Evolutionary conservation across 2,797 vertebrate genomes (phyloP), one percentile per base, ranked within the genome.

Genomic region (Enteromius radiatus): DNA sequence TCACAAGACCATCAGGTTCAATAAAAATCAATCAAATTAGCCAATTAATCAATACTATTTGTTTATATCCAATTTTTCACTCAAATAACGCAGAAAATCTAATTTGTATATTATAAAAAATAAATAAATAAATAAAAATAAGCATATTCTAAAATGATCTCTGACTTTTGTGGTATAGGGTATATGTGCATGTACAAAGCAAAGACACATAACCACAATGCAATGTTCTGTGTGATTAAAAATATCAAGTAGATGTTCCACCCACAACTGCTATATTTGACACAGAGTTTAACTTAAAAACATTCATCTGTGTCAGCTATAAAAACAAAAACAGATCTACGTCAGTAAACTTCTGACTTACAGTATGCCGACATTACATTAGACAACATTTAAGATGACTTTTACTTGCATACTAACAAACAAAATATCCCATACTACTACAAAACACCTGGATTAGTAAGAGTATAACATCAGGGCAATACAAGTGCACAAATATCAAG

Each of bases 321-420:
- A 9, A 41, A 41, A 28, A 33, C n/a, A 71, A 80, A 59, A 47
- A 15, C 54, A 71, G 41, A 63, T 73, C 21, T n/a, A 61, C 67
- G 12, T 15, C 23, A 80, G 26, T 80, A 36, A 59, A 31, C 19
- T 14, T 59, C 26, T 43, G 23, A 80, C 5, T 12, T 33, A n/a
- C 17, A 73, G 45, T 14, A 73, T 52, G 47, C 47, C 36, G 9
- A 12, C n/a, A 43, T 6, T 59, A 14, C 4, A 47, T 47, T 23
- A 31, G 17, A 38, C 11, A 49, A 52, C n/a, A 61, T 33, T 59
- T 59, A 23, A 75, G 47, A 75, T 10, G 31, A 38, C 9, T 47
- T 36, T 54, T 73, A 36, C 12, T 21, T 65, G 43, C 28, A 52
- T 17, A 31, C 5, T 49, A 67, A 68, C 15, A 64, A 49, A 78